Percentiles rank a stretch among this genome's conserved stretches.
Conservation (phyloP, 2,888 invertebrate genomes). For the Liopterus haemorrhoidalis region DNA sequence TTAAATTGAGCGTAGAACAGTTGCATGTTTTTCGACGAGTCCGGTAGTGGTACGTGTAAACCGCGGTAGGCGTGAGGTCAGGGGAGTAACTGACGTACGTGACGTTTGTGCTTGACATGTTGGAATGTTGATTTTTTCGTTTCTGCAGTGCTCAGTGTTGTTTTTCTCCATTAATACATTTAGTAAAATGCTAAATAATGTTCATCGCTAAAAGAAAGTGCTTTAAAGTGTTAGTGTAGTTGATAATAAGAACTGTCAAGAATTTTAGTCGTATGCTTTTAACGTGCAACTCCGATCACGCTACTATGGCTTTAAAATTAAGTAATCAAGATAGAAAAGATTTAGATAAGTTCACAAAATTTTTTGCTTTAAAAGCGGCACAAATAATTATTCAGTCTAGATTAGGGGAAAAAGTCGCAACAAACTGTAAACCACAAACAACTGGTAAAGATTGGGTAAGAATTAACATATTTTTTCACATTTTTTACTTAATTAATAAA, state of each 20-base stretch:
- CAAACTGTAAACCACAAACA: conserved; percentile 70
- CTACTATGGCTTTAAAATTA: conserved; percentile 43
- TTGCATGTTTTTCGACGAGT: too few species aligned
- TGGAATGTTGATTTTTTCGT: conserved; percentile 23
- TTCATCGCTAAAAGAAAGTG: too few species aligned
- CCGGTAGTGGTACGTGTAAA: too few species aligned
- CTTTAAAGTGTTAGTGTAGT: too few species aligned
- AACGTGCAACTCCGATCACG: too few species aligned
- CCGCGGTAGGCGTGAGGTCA: too few species aligned
- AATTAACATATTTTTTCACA: conserved; percentile 1
- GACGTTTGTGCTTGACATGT: conserved; percentile 22
- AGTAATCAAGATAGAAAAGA: conserved; percentile 65
- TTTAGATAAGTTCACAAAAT: conserved; percentile 84
- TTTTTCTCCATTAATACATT: too few species aligned
- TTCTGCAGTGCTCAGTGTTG: conserved; percentile 19
- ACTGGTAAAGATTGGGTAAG: conserved; percentile 80
- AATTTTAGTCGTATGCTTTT: too few species aligned
- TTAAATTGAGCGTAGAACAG: too few species aligned
- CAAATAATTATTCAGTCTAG: conserved; percentile 91
- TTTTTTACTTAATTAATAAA: conserved; percentile 1
- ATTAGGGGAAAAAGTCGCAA: conserved; percentile 77
- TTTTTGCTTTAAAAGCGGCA: conserved; percentile 77
- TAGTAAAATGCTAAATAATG: too few species aligned
- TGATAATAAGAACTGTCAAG: too few species aligned
- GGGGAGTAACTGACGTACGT: too few species aligned